A percentile compares a stretch with the other conserved stretches of the same genome.
Evolutionary conservation across 30 jellyfish, hydroid and myxozoan genomes (phyloP).

Genomic region (Turritopsis dohrnii): DNA sequence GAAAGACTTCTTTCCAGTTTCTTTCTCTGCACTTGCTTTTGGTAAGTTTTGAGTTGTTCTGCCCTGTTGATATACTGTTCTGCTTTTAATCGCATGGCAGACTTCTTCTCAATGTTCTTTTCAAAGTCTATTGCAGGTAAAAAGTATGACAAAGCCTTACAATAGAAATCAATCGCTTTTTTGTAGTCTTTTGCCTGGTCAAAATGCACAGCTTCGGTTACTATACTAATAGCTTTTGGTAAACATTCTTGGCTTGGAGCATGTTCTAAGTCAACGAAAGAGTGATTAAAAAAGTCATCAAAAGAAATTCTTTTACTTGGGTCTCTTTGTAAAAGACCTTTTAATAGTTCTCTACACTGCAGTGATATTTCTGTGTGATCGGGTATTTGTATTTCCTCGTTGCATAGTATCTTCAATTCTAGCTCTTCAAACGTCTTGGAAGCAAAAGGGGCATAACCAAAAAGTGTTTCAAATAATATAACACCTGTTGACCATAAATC

Average conservation of each 20-base stretch:
- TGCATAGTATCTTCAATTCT: constrained; percentile 72
- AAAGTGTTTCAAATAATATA: constrained; percentile 67
- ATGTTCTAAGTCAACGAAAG: constrained; percentile 79
- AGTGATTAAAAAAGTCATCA: constrained; percentile 62
- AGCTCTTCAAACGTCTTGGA: constrained; percentile 76
- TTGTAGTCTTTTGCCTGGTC: constrained; percentile 46
- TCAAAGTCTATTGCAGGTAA: constrained; percentile 87
- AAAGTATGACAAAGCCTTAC: constrained; percentile 62
- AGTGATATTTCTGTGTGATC: constrained; percentile 61
- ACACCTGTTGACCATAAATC: constrained; percentile 95
- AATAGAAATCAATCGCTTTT: constrained; percentile 52
- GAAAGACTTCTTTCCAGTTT: constrained; percentile 31
- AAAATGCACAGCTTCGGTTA: constrained; percentile 57
- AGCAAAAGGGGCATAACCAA: constrained; percentile 97
- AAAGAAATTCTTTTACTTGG: constrained; percentile 66
- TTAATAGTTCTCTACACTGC: constrained; percentile 58
- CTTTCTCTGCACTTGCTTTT: constrained; percentile 29
- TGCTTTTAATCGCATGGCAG: constrained; percentile 60
- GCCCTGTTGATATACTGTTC: constrained; percentile 81
- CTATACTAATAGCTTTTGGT: constrained; percentile 61
- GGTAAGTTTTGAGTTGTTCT: constrained; percentile 49
- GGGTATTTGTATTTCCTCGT: constrained; percentile 65
- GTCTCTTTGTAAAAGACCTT: constrained; percentile 64
- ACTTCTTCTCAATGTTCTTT: constrained; percentile 38
- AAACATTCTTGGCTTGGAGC: constrained; percentile 73